Percentiles rank a stretch among this genome's conserved stretches.
Conservation (phyloP, 2,888 invertebrate genomes). For the Odontomyia ornata region DNA sequence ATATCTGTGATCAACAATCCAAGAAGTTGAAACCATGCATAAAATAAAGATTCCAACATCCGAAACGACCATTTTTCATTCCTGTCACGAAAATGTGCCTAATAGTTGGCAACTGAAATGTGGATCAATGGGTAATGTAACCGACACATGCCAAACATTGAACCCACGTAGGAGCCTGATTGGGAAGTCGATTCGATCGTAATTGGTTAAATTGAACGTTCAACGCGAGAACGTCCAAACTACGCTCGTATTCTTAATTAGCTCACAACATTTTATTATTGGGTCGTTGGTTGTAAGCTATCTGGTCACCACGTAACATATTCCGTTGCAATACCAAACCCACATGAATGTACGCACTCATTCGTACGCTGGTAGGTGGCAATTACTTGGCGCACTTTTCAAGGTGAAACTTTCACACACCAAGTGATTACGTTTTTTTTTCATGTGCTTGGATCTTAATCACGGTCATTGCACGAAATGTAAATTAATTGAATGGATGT, state of each 20-base stretch:
- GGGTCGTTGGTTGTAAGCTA: background rate
- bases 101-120: conserved; percentile 1
- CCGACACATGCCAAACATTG: conserved; percentile 11
- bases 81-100: conserved; percentile 23
- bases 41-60: background rate
- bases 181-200: background rate
- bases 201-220: background rate
- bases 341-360: background rate
- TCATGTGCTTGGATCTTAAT: background rate
- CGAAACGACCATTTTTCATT: conserved; percentile 26
- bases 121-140: conserved; percentile 32
- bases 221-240: background rate
- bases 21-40: background rate
- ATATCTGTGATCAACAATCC: background rate
- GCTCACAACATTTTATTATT: conserved; percentile 9
- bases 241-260: conserved; percentile 2
- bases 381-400: conserved; percentile 1
- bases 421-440: conserved; percentile 15
- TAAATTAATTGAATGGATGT: background rate
- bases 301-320: conserved; percentile 3
- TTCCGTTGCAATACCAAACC: background rate
- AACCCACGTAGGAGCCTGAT: conserved; percentile 21
- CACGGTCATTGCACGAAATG: background rate
- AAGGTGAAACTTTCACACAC: conserved; percentile 32
- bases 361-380: background rate